Evolutionary conservation across 1,140 invertebrate species (phyloP).

Genomic region (Achroia grisella): DNA sequence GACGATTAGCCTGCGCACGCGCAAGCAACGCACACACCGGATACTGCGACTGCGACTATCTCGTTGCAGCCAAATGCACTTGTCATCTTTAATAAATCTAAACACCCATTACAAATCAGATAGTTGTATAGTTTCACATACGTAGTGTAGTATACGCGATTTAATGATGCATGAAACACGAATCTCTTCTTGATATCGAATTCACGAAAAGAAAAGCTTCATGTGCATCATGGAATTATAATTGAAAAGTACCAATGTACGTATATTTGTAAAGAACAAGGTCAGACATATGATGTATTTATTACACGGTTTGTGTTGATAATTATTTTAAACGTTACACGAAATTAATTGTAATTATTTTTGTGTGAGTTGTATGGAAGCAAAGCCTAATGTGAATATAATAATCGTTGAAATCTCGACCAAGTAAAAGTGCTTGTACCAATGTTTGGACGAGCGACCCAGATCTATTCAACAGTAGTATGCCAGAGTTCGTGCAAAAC

Average conservation of each 20-base stretch:
- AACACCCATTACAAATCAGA: too few relatives aligned
- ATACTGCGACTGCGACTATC: neutral
- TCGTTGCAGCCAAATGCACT: neutral
- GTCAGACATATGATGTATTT: neutral
- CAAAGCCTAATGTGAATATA: conserved; percentile 24
- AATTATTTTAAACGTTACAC: neutral
- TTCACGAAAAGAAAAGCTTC: too few relatives aligned
- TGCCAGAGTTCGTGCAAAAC: conserved; percentile 37
- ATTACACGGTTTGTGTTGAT: too few relatives aligned
- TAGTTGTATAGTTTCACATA: too few relatives aligned
- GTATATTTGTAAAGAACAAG: neutral
- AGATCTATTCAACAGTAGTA: conserved; percentile 41
- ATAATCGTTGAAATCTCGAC: conserved; percentile 48
- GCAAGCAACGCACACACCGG: conserved; percentile 21
- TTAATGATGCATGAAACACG: too few relatives aligned
- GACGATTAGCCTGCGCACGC: conserved; percentile 59
- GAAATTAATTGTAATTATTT: conserved; percentile 3
- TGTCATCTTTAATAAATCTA: too few relatives aligned
- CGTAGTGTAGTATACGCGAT: too few relatives aligned
- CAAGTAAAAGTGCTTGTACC: conserved; percentile 65
- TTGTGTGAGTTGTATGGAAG: neutral
- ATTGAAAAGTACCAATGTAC: too few relatives aligned
- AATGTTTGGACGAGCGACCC: conserved; percentile 50
- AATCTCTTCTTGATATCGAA: too few relatives aligned
- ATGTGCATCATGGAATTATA: too few relatives aligned